Evolutionary conservation across 2,797 vertebrate genomes (phyloP).

Genomic region (Chaenodraco wilsoni): DNA sequence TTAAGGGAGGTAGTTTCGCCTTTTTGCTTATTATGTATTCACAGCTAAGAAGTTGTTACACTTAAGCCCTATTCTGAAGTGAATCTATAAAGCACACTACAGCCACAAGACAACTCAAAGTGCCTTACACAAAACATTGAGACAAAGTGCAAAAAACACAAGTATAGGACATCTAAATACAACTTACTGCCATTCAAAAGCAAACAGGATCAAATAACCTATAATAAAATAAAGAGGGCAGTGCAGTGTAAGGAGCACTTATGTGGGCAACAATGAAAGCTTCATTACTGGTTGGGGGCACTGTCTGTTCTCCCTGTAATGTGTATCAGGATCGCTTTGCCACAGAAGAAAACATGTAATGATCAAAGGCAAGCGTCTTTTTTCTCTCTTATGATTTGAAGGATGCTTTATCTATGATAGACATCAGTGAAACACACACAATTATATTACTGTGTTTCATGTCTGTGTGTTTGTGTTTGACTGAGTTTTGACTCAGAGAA

Average conservation of each 20-base stretch:
- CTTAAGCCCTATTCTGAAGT: neutral
- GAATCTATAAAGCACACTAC: too few relatives aligned
- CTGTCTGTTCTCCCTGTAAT: neutral
- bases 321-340: neutral
- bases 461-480: too few relatives aligned
- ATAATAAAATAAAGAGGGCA: too few relatives aligned
- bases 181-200: too few relatives aligned
- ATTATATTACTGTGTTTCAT: neutral
- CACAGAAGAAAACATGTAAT: neutral
- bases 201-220: too few relatives aligned
- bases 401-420: neutral
- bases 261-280: neutral
- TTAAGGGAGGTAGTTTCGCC: neutral
- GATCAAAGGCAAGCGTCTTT: neutral
- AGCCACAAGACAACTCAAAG: too few relatives aligned
- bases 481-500: too few relatives aligned
- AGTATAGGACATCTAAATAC: too few relatives aligned
- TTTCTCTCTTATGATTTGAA: neutral
- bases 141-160: too few relatives aligned
- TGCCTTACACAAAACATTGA: too few relatives aligned
- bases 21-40: neutral
- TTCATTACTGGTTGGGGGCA: neutral
- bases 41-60: neutral
- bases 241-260: neutral
- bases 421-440: neutral